Evolutionary conservation across 2,888 invertebrate genomes (phyloP).

Genomic region (Acronicta aceris): DNA sequence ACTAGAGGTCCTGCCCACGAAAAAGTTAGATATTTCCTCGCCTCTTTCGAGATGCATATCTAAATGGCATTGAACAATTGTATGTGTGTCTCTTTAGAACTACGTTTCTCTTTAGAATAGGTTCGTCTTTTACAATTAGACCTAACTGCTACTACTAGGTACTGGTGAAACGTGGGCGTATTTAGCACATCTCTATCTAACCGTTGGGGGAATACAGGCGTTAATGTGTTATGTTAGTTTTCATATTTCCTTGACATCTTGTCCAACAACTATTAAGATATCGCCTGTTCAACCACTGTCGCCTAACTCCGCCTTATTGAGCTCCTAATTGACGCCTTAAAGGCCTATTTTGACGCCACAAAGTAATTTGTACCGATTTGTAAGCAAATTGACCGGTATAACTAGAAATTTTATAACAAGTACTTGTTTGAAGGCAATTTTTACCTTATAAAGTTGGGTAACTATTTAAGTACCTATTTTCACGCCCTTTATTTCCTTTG

Average conservation of each 20-base stretch:
- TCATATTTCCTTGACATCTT: constrained; percentile 46
- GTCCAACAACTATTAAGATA: constrained; percentile 36
- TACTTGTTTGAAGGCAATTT: constrained; percentile 15
- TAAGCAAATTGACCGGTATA: constrained; percentile 61
- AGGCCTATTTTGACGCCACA: constrained; percentile 60
- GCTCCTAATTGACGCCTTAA: constrained; percentile 43
- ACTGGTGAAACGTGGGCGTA: too few species aligned
- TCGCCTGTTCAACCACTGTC: constrained; percentile 12
- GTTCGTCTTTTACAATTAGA: too few species aligned
- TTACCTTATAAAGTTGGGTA: constrained; percentile 23
- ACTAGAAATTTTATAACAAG: constrained; percentile 33
- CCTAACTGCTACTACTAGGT: too few species aligned
- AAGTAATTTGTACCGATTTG: constrained; percentile 64
- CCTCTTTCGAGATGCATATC: too few species aligned
- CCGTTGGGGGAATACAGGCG: too few species aligned
- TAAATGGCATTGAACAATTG: too few species aligned
- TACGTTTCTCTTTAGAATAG: too few species aligned
- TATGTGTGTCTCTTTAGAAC: too few species aligned
- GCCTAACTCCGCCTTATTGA: constrained; percentile 22
- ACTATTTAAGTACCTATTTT: constrained; percentile 11
- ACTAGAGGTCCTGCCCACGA: too few species aligned
- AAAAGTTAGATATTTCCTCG: too few species aligned
- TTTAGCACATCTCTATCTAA: too few species aligned
- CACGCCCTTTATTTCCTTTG: not conserved
- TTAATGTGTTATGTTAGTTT: not conserved